Conservation (phyloP, 1,140 invertebrate genomes). For the Leguminivora glycinivorella region DNA sequence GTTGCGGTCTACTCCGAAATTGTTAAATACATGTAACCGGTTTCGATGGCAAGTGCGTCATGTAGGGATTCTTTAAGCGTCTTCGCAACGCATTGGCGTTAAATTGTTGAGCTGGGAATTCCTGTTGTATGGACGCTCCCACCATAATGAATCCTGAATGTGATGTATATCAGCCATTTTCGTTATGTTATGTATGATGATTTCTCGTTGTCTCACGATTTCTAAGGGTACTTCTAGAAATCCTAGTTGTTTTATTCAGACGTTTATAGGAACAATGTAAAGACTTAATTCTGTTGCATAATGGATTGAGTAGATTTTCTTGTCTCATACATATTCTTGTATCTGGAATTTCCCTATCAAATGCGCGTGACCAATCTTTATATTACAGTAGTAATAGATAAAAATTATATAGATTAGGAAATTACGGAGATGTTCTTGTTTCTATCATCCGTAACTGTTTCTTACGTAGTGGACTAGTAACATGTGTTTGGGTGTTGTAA, state of each 20-base stretch:
- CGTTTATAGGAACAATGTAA: not conserved
- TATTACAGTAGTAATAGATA: not conserved
- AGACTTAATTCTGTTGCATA: not conserved
- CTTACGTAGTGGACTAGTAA: not conserved
- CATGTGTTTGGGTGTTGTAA: not conserved
- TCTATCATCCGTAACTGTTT: not conserved
- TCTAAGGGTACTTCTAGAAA: too few relatives aligned
- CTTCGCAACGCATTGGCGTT: too few relatives aligned
- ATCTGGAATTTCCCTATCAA: slow-evolving; percentile 2
- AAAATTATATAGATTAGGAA: not conserved
- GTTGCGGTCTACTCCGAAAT: too few relatives aligned
- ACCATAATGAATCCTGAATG: too few relatives aligned
- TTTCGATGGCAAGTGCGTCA: too few relatives aligned
- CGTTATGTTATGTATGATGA: too few relatives aligned
- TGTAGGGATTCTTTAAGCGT: too few relatives aligned
- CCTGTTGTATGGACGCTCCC: too few relatives aligned
- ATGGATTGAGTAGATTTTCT: not conserved
- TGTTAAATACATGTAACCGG: too few relatives aligned
- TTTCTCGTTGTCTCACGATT: too few relatives aligned
- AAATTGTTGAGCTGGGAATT: too few relatives aligned
- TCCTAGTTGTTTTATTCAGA: not conserved
- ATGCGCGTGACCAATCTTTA: not conserved
- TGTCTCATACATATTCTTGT: not conserved
- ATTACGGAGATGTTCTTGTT: not conserved
- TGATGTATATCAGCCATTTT: too few relatives aligned